Evolutionary conservation across 2,888 invertebrate genomes (phyloP).

Genomic region (Eupithecia exiguata): DNA sequence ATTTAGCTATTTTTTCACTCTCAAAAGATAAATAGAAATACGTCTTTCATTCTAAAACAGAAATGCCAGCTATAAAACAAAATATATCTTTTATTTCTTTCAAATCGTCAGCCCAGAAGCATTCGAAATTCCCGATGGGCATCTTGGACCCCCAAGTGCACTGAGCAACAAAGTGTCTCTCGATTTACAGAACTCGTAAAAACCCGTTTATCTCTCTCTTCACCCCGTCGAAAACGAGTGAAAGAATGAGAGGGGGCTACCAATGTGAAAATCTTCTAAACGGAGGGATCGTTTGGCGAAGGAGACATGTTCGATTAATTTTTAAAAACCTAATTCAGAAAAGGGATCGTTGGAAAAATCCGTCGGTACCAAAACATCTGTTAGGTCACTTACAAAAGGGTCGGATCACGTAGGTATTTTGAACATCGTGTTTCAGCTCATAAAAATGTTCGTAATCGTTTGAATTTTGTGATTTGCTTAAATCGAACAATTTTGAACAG

Average conservation of each 20-base stretch:
- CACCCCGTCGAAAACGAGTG: conserved; percentile 46
- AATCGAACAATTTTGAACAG: background rate
- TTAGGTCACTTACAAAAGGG: conserved; percentile 10
- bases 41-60: conserved; percentile 21
- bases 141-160: conserved; percentile 60
- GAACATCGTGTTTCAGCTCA: conserved; percentile 15
- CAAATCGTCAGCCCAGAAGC: conserved; percentile 47
- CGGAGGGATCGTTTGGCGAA: conserved; percentile 32
- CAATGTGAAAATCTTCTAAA: conserved; percentile 44
- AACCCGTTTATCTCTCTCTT: conserved; percentile 54
- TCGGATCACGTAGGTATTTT: conserved; percentile 11
- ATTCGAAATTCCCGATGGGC: conserved; percentile 50
- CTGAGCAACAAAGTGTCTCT: conserved; percentile 66
- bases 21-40: background rate
- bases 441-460: conserved; percentile 1
- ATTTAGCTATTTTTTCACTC: no score
- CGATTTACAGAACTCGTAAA: conserved; percentile 63
- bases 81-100: conserved; percentile 41
- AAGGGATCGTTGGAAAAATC: conserved; percentile 17
- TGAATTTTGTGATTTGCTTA: background rate
- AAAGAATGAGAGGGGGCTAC: conserved; percentile 47
- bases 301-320: conserved; percentile 38
- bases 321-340: conserved; percentile 41
- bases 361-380: conserved; percentile 17
- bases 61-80: conserved; percentile 24